These are phyloP conservation scores for Microchrysa polita DNA, from an alignment of 2,888 invertebrate species.

Conservation along the genomic window DNA sequence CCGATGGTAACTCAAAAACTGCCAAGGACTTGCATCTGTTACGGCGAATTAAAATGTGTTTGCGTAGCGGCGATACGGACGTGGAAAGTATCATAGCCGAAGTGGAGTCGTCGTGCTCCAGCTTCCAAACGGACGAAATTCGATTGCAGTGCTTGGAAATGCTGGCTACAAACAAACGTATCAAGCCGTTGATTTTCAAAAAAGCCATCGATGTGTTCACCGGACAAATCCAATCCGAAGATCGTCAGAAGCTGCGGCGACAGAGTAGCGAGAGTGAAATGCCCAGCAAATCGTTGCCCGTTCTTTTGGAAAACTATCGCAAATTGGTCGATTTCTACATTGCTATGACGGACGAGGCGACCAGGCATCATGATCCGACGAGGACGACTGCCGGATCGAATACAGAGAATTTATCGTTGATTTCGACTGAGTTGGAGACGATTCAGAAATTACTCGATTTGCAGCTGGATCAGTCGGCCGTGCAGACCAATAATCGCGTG, in stretches of 20 bases:
- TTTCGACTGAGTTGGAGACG: conserved; percentile 67
- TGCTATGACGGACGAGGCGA: conserved; percentile 53
- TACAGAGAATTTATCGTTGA: conserved; percentile 55
- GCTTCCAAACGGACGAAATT: conserved; percentile 77
- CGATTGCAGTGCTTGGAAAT: conserved; percentile 77
- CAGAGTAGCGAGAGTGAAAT: conserved; percentile 52
- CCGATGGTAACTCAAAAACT: conserved; percentile 86
- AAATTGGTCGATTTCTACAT: conserved; percentile 60
- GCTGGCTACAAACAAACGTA: conserved; percentile 72
- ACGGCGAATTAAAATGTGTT: conserved; percentile 75
- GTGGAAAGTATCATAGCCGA: conserved; percentile 62
- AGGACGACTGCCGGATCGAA: conserved; percentile 12
- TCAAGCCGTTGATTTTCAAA: conserved; percentile 71
- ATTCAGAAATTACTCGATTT: conserved; percentile 73
- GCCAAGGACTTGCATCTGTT: conserved; percentile 89
- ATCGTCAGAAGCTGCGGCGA: conserved; percentile 54
- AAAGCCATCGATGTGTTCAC: conserved; percentile 64
- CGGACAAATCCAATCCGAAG: conserved; percentile 56
- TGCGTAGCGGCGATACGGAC: conserved; percentile 69
- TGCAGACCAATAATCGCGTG: conserved; percentile 66
- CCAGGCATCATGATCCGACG: background rate
- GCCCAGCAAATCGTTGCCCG: conserved; percentile 53
- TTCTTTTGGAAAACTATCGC: conserved; percentile 56
- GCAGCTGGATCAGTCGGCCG: conserved; percentile 58
- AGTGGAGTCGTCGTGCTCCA: conserved; percentile 65